Base-by-base conservation (phyloP, 2,113 vertebrate genomes). In the Platycercus adscitus region DNA sequence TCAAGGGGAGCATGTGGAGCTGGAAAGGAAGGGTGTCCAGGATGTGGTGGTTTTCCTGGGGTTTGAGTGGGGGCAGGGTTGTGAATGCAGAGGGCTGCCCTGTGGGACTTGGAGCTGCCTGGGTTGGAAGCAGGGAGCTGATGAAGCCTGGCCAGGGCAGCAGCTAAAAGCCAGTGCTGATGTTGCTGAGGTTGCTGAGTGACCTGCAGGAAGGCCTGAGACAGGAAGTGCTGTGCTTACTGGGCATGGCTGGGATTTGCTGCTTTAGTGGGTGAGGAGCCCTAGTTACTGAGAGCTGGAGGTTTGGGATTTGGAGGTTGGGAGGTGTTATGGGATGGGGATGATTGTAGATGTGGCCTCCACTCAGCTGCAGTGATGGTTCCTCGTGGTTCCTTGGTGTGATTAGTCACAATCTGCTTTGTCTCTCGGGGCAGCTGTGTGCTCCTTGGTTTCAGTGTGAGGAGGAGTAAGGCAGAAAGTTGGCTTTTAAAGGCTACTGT, bases 21-120 rank as follows among this genome's bases (percentile, higher is more conserved):
- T 64, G 88, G 90, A 31, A 55, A 77, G 78, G 87, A 89, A 88
- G 86, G 35, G 78, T 91, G 92, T 37, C 86, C 94, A 46, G 94
- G 95, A 95, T 93, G 81, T 85, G 92, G 73, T 87, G 93, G 65
- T 50, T 96, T 96, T 91, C 93, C 95, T 87, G 89, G 96, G 93
- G 11, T 53, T 92, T 64, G 12, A 43, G 16, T 20, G 84, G 89
- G 91, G 95, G 87, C 89, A 89, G 95, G 93, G 84, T 52, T 60
- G 76, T 5, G 15, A 75, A 39, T 10, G 53, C 68, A 0, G 41
- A 87, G 39, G 53, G 73, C 77, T 84, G 69, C 61, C 80, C 84
- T 55, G 50, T 46, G 91, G 85, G 89, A 58, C 88, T 76, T 76
- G 70, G 79, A 91, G 78, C 66, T 46, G 83, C 71, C 17, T 41